A percentile compares a stretch with the other conserved stretches of the same genome.
Conservation (phyloP, 1,140 invertebrate genomes). For the Saccostrea cuccullata region DNA sequence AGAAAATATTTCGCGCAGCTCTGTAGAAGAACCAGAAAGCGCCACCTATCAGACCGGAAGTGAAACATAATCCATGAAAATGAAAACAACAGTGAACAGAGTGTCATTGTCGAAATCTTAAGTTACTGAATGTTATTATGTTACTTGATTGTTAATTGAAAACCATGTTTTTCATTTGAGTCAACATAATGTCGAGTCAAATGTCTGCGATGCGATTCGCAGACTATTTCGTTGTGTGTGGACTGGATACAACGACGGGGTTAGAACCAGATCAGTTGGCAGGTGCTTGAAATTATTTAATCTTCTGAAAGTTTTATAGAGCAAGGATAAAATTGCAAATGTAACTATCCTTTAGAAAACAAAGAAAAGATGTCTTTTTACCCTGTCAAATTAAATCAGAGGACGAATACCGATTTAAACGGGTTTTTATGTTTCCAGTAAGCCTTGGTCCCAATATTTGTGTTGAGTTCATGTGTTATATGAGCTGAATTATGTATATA, state of each 20-base stretch:
- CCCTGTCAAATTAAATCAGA: too few relatives aligned
- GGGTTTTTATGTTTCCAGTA: too few relatives aligned
- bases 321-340: too few relatives aligned
- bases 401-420: too few relatives aligned
- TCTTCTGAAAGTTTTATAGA: too few relatives aligned
- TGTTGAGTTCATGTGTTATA: too few relatives aligned
- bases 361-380: too few relatives aligned
- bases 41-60: neutral
- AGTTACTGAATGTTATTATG: neutral
- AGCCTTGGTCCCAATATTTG: too few relatives aligned
- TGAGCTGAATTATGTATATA: neutral
- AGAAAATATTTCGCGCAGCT: neutral
- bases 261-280: slow-evolving; percentile 93
- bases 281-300: slow-evolving; percentile 80
- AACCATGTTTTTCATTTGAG: neutral
- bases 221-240: slow-evolving; percentile 98
- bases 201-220: slow-evolving; percentile 81
- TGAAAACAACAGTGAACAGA: neutral
- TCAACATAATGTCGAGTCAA: slow-evolving; percentile 20
- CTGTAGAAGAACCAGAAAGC: neutral
- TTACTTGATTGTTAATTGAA: neutral
- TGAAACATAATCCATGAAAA: slow-evolving; percentile 10
- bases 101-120: neutral
- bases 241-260: slow-evolving; percentile 93
- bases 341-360: too few relatives aligned